Percentiles rank a stretch among this genome's conserved stretches.
These are phyloP conservation scores for Ophioninae sp. DNA, from an alignment of 2,888 invertebrate species.

Conservation along the genomic window DNA sequence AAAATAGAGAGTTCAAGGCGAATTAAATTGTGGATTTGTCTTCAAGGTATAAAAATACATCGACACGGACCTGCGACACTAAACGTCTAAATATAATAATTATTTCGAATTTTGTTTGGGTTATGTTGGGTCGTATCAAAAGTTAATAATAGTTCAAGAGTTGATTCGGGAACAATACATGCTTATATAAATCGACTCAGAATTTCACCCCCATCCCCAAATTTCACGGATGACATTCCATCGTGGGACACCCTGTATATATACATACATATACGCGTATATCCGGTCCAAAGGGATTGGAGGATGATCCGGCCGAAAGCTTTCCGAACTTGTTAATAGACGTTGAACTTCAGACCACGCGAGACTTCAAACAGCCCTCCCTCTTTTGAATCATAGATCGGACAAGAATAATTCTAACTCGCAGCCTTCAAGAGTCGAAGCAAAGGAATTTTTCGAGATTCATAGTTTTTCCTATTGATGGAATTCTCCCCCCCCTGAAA, in stretches of 20 bases:
- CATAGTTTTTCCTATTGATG: neutral
- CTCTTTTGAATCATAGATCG: conserved; percentile 50
- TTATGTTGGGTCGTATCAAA: too few relatives aligned
- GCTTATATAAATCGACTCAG: too few relatives aligned
- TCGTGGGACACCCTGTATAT: neutral
- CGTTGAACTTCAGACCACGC: conserved; percentile 62
- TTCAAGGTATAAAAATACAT: too few relatives aligned
- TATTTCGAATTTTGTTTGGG: too few relatives aligned
- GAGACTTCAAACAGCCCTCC: conserved; percentile 47
- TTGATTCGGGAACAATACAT: too few relatives aligned
- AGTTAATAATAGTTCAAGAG: too few relatives aligned
- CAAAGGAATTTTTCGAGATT: conserved; percentile 20
- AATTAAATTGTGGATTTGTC: too few relatives aligned
- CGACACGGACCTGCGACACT: too few relatives aligned
- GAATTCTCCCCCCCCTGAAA: too few relatives aligned
- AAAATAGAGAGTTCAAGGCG: too few relatives aligned
- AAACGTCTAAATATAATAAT: too few relatives aligned
- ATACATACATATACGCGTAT: conserved; percentile 5
- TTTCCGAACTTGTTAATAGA: conserved; percentile 69
- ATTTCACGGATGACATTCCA: neutral
- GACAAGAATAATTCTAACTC: conserved; percentile 28
- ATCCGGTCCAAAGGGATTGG: conserved; percentile 52
- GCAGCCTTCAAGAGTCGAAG: conserved; percentile 24
- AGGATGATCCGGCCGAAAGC: conserved; percentile 50
- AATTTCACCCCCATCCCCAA: neutral